phyloP scores from a whole-genome alignment of 2,113 vertebrate species.

The Carassius carassius region DNA sequence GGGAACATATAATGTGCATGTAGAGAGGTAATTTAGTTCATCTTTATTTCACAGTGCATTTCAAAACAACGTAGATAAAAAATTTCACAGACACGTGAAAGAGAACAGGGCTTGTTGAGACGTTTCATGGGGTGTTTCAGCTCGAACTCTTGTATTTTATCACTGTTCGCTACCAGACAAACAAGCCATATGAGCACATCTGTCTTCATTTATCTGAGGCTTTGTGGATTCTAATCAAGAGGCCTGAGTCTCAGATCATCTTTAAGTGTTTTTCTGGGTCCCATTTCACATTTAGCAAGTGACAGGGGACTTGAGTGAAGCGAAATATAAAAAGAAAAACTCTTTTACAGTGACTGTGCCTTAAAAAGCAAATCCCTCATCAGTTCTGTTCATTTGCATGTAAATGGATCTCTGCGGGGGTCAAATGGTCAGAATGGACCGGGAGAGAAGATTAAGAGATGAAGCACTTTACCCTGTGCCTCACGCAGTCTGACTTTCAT shows the following conservation, averaged over 20 bases:
- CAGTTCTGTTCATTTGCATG: slow-evolving; percentile 14
- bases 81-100: background rate
- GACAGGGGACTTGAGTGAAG: background rate
- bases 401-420: background rate
- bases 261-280: slow-evolving; percentile 1
- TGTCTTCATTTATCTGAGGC: slow-evolving; percentile 5
- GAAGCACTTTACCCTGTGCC: slow-evolving; percentile 2
- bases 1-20: background rate
- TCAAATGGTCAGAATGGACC: background rate
- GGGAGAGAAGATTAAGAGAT: background rate
- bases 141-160: background rate
- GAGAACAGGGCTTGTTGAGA: background rate
- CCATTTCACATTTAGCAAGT: background rate
- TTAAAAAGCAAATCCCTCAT: background rate
- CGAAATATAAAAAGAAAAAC: slow-evolving; percentile 8
- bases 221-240: slow-evolving; percentile 5
- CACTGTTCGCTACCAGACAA: background rate
- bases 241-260: background rate
- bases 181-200: background rate
- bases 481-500: background rate
- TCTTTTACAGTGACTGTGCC: background rate
- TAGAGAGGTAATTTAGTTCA: background rate
- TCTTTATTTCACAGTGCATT: background rate
- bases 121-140: background rate
- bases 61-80: background rate